Base-by-base conservation (phyloP, 2,797 vertebrate species). In the Labroides dimidiatus region DNA sequence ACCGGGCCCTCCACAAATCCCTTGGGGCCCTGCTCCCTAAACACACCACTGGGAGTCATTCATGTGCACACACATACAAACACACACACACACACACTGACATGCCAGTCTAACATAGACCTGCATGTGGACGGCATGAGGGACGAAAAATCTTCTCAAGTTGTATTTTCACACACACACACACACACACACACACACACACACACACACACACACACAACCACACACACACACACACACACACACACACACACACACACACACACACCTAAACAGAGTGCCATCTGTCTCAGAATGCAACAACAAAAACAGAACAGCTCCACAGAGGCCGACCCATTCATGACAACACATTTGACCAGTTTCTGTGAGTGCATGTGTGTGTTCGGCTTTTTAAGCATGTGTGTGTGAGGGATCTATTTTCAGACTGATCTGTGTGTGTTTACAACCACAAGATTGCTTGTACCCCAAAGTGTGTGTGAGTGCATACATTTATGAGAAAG, bases 281-380 rank as follows among this genome's bases (percentile, higher is more conserved):
- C 84, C 85, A 91, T 88, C 87, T 89, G 88, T 89, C 82, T 78
- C 68, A 33, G 51, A 53, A 21, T 55, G 72, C 76, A 78, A 59
- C 70, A 82, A 75, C 78, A 82, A 83, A 80, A 87, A 61, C 69
- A 69, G 70, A 53, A 63, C 75, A 80, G 77, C 82, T 82, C 84
- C 82, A 48, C 64, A 10, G 59, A 33, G 39, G 41, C 78, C 71
- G 70, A 79, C 82, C 86, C 63, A 10, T 45, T 69, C 75, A 52
- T 45, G 48, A 51, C 59, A 1, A 57, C 50, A 47, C 42, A 69
- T 69, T 53, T 37, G 39, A 64, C 66, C 75, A 71, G 64, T 42
- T 20, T n/a, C 61, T 66, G 70, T 75, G 30, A 58, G 65, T 71
- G 73, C 57, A 52, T 77, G 69, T 70, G 37, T 65, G 60, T 72